Evolutionary conservation across 2,888 invertebrate species (phyloP).

Genomic region (Trichacis sp.): DNA sequence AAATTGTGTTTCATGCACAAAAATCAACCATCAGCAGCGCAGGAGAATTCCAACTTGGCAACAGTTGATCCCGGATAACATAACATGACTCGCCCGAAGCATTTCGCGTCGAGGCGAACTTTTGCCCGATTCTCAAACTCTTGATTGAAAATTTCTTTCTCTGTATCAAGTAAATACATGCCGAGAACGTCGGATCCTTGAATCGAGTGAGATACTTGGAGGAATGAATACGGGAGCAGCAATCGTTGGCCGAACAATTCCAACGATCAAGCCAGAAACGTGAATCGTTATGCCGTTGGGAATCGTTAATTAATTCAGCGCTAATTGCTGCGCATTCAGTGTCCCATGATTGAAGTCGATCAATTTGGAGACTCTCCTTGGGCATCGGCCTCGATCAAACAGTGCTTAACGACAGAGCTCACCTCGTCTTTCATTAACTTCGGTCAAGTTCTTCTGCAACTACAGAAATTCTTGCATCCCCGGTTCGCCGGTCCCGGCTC

Average conservation of each 20-base stretch:
- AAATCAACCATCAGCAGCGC: no score
- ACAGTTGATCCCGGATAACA: no score
- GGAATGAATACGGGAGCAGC: background rate
- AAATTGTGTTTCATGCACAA: no score
- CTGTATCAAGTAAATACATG: no score
- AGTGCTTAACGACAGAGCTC: conserved; percentile 16
- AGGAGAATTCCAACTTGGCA: no score
- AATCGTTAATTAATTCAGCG: conserved; percentile 60
- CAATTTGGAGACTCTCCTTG: conserved; percentile 55
- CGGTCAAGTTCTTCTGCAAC: background rate
- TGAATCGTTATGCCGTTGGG: conserved; percentile 31
- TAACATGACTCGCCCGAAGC: no score
- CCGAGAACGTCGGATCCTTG: no score
- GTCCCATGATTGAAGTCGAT: conserved; percentile 60
- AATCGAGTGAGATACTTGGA: background rate
- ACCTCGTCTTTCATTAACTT: conserved; percentile 27
- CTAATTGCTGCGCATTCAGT: conserved; percentile 59
- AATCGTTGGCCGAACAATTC: conserved; percentile 23
- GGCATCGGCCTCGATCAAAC: conserved; percentile 44
- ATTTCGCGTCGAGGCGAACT: no score
- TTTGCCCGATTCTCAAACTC: no score
- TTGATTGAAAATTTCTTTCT: no score
- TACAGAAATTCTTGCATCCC: background rate
- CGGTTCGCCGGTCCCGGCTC: no score
- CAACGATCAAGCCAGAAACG: conserved; percentile 29